Percentiles rank a stretch among this genome's conserved stretches.
Evolutionary conservation across 2,113 vertebrate genomes (phyloP).

Genomic region (Odocoileus hemionus): DNA sequence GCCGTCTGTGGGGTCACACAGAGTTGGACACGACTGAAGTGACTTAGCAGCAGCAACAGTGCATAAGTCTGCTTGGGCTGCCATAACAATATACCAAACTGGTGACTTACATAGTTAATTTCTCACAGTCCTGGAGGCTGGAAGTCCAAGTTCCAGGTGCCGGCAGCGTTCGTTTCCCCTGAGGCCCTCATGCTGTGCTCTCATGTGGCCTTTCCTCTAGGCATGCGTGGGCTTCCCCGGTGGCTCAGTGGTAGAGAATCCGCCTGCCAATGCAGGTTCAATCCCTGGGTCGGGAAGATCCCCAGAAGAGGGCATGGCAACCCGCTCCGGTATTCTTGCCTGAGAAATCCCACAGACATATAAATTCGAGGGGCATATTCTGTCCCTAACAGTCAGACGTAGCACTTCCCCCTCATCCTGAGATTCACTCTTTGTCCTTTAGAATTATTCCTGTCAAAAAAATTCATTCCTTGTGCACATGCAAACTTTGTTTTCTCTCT

Average conservation of each 20-base stretch:
- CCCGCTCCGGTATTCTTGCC: background rate
- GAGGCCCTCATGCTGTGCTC: background rate
- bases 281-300: background rate
- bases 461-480: background rate
- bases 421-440: background rate
- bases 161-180: background rate
- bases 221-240: accelerated
- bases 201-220: background rate
- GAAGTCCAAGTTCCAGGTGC: background rate
- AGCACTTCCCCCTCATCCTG: background rate
- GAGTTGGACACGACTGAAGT: too few relatives aligned
- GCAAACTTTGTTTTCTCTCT: background rate
- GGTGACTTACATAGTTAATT: background rate
- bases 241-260: background rate
- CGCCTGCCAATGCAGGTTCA: background rate
- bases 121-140: background rate
- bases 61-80: background rate
- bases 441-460: background rate
- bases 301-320: background rate
- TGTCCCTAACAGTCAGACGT: background rate
- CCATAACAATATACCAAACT: background rate
- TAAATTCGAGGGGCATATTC: background rate
- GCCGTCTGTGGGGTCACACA: too few relatives aligned
- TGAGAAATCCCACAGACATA: background rate
- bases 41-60: background rate